Evolutionary conservation across 2,888 invertebrate genomes (phyloP).

Genomic region (Danaus chrysippus): DNA sequence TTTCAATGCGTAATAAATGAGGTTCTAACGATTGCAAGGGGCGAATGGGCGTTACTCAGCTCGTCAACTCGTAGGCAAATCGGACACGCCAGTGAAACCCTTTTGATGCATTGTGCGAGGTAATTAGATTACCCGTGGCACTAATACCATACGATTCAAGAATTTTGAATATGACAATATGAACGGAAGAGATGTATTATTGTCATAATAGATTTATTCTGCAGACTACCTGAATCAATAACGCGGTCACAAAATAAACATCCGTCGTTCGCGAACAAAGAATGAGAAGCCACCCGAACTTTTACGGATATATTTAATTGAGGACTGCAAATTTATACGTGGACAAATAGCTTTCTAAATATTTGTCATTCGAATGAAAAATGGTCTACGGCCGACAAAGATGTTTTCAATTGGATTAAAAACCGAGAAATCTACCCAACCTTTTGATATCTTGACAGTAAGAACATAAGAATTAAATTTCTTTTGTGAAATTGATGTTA

Average conservation of each 20-base stretch:
- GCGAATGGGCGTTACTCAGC: slow-evolving; percentile 53
- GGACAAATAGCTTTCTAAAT: slow-evolving; percentile 77
- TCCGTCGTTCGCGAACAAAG: slow-evolving; percentile 63
- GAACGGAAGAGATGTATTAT: slow-evolving; percentile 50
- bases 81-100: slow-evolving; percentile 52
- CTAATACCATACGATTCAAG: slow-evolving; percentile 55
- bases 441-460: slow-evolving; percentile 47
- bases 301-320: slow-evolving; percentile 64
- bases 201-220: slow-evolving; percentile 68
- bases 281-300: slow-evolving; percentile 48
- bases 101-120: slow-evolving; percentile 41
- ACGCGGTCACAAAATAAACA: slow-evolving; percentile 70
- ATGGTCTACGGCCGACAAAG: slow-evolving; percentile 58
- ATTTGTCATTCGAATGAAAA: slow-evolving; percentile 76
- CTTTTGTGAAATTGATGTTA: slow-evolving; percentile 50
- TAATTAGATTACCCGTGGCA: slow-evolving; percentile 44
- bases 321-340: slow-evolving; percentile 58
- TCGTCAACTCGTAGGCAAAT: slow-evolving; percentile 49
- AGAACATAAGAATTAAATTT: slow-evolving; percentile 56
- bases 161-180: slow-evolving; percentile 57
- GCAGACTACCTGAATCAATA: slow-evolving; percentile 69
- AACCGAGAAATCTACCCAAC: slow-evolving; percentile 69
- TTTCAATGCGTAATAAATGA: slow-evolving; percentile 57
- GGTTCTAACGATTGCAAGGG: slow-evolving; percentile 62
- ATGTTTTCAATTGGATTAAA: slow-evolving; percentile 72